Evolutionary conservation across 1,140 invertebrate genomes (phyloP), one percentile per base, ranked within the genome.

Genomic region (Colletes latitarsis): DNA sequence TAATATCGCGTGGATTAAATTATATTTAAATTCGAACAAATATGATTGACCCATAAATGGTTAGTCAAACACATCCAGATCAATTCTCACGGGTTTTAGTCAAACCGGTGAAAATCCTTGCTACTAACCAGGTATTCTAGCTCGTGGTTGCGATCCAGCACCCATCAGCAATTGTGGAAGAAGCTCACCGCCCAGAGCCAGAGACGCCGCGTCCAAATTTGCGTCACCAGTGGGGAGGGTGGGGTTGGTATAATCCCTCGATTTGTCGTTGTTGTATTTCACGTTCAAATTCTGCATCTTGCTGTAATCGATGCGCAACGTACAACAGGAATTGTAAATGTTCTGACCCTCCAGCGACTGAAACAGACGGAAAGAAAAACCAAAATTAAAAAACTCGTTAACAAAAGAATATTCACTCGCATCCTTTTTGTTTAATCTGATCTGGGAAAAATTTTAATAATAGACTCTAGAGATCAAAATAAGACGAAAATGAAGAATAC

Each of bases 261-360:
- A 99, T 94, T 99, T 99, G 94, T 99, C 99, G 94, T 99, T 99
- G 95, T 99, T 99, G 94, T 99, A 99, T 93, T 99, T 99, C 53
- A 99, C 98, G 94, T 99, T 99, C 81, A 99, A 94, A 80, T 97
- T 98, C 80, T 97, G 96, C 95, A 99, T 96, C 94, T 99, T 99
- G 86, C 98, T 99, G 94, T 99, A 99, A 94, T 99, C 99, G 89
- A 99, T 99, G 91, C 98, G 97, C 88, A 99, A 94, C n/a, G 98
- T 99, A 95, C 99, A 99, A 94, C 99, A 99, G 63, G 98, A 98
- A 93, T 99, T 99, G 96, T 99, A 99, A 89, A 99, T 99, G 91
- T 99, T 99, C 94, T 99, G 99, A 0, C 98, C 98, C 93, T 99
- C 98, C 84, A 99, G 94, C 58, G 97, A 96, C 96, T 98, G 95